Base-by-base conservation (phyloP, 2,888 invertebrate species). In the Spicauda simplicius region DNA sequence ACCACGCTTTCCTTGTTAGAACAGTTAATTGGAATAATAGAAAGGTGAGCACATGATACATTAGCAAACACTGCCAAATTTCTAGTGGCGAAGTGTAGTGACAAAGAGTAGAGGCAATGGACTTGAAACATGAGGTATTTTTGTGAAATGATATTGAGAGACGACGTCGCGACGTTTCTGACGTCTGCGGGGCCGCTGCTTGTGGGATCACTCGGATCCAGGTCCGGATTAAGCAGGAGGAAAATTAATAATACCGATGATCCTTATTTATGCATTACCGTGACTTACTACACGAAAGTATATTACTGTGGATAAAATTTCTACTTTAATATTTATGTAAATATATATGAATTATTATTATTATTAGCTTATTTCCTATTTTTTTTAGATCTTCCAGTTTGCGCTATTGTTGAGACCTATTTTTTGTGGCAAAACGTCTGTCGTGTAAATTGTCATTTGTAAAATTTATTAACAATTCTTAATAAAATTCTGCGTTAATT, bases 51-150 rank as follows among this genome's bases (percentile, higher is more conserved):
- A 6, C 8, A 3, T 33, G 1, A 33, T 33, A 33, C 8, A 33
- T 8, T 33, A 10, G 0, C 25, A 4, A 25, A 25, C 5, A 33
- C 33, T 50, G 52, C 60, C 52, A 60, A 60, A 7, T 33, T 14
- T 52, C 7, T 14, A 41, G 52, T 33, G 33, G 16, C 60, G 25
- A 48, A 59, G 10, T 33, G 18, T 60, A 14, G 16, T 18, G 14
- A 16, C 52, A 33, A 60, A 60, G 50, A 33, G 7, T 11, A 33
- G 60, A 33, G 33, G 60, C 52, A 60, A 60, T 60, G 60, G 60
- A 60, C 60, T 60, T 60, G 18, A 60, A 60, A 52, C 30, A 60
- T 52, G n/a, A 33, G 20, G 50, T 59, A 30, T 59, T 25, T 50
- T 50, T 59, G 30, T 18, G 30, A 58, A 58, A n/a, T 20, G 37